Percentiles rank a stretch among this genome's conserved stretches.
phyloP scores from a whole-genome alignment of 2,113 vertebrate genomes.

The cattle (Bos taurus) region ARS-UCD2.0 NC_037331.1:34067001-34067500 shows the following conservation, averaged over 20 bases:
- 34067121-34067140: neutral
- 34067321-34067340: neutral
- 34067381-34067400: neutral
- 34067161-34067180: neutral
- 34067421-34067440: neutral
- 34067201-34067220: neutral
- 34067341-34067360: neutral
- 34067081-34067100: neutral
- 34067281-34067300: neutral
- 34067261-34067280: neutral
- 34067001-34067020: neutral
- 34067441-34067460: neutral
- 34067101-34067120: neutral
- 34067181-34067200: neutral
- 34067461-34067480: neutral
- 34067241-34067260: neutral
- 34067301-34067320: neutral
- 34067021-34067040: neutral
- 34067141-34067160: neutral
- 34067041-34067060: neutral
- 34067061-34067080: neutral
- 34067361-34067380: neutral
- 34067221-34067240: neutral
- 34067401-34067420: neutral
- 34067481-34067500: neutral